These are phyloP conservation scores for Echiichthys vipera DNA, from an alignment of 2,797 vertebrate genomes.

Conservation along the genomic window DNA sequence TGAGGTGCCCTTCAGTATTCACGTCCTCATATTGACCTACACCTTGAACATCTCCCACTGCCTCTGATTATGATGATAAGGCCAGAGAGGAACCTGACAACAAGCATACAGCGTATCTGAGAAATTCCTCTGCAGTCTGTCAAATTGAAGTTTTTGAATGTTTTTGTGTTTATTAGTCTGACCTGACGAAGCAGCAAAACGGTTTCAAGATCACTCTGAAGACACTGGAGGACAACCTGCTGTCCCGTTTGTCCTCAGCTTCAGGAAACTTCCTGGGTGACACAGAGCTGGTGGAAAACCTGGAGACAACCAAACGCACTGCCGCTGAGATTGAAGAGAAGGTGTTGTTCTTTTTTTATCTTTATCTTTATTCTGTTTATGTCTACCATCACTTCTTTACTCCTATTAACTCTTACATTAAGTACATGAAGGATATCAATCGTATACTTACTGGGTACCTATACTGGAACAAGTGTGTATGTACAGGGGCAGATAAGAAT, in stretches of 20 bases:
- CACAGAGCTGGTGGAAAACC: slow-evolving; percentile 92
- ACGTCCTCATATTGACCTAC: slow-evolving; percentile 46
- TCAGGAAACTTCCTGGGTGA: slow-evolving; percentile 96
- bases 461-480: neutral
- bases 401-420: too few relatives aligned
- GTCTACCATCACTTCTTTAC: neutral
- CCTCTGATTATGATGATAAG: slow-evolving; percentile 30
- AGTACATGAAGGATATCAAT: too few relatives aligned
- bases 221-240: slow-evolving; percentile 92
- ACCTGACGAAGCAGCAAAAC: slow-evolving; percentile 95
- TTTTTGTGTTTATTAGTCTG: slow-evolving; percentile 82
- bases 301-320: slow-evolving; percentile 93
- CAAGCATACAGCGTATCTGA: neutral
- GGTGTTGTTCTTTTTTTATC: slow-evolving; percentile 72
- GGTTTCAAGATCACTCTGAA: slow-evolving; percentile 98
- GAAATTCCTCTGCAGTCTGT: neutral
- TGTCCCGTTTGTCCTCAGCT: slow-evolving; percentile 92
- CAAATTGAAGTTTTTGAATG: neutral
- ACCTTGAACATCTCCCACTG: slow-evolving; percentile 34
- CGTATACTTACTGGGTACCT: too few relatives aligned
- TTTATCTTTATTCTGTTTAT: neutral
- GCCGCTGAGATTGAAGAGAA: slow-evolving; percentile 93
- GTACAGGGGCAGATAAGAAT: neutral
- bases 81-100: slow-evolving; percentile 16
- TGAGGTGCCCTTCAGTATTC: slow-evolving; percentile 69